Evolutionary conservation across 2,113 vertebrate genomes (phyloP), one percentile per base, ranked within the genome.

Genomic region (Eonycteris spelaea): DNA sequence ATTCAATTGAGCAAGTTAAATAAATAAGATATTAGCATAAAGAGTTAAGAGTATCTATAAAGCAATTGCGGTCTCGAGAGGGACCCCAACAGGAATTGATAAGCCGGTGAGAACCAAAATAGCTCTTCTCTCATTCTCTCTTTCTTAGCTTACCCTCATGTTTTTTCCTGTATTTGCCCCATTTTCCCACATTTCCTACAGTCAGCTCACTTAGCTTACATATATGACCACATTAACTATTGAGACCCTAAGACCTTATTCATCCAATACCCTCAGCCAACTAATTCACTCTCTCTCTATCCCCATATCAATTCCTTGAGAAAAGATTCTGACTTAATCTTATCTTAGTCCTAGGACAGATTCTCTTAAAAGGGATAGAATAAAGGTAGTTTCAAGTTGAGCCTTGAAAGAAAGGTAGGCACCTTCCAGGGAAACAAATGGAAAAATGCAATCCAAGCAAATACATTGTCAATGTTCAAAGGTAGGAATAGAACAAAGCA

Each of bases 311-410:
- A 26, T 75, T 89, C 24, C 55, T 79, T 75, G 15, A 59, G 75
- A 70, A 95, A 35, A 77, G 51, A 97, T 82, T 84, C 43, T 92
- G 19, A 77, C 38, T 67, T 82, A 53, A 90, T 79, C 12, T 33
- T 73, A 15, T 4, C 13, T 80, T n/a, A 57, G 30, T 85, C 45
- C 70, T 73, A 91, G 45, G 40, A 79, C 22, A 91, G 11, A 71
- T 26, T 95, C 45, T 73, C 33, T 51, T 75, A 35, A 90, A 91
- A 89, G 71, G 24, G 33, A 21, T 26, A 53, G 10, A 93, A 45
- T 61, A 91, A 95, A 95, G 40, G 35, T 51, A 71, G 89, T 92
- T 90, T 86, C 57, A 51, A 87, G 77, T 2, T 57, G 28, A 93
- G 21, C 26, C 51, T 82, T 67, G 15, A 95, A 90, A 16, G 15